Evolutionary conservation across 2,888 invertebrate genomes (phyloP).

Genomic region (Apoda limacodes): DNA sequence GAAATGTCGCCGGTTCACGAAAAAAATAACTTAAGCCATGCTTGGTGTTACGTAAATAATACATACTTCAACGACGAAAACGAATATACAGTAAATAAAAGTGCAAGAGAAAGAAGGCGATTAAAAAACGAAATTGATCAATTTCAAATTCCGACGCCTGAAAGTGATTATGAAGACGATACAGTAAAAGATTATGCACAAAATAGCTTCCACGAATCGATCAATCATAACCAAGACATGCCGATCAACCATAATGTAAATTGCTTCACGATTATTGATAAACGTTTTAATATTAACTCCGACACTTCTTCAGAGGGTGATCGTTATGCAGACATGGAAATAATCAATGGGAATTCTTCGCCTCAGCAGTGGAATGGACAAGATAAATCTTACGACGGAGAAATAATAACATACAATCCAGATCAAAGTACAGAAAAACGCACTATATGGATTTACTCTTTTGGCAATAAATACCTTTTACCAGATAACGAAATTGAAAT

Average conservation of each 20-base stretch:
- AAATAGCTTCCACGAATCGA: slow-evolving; percentile 7
- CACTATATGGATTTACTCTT: slow-evolving; percentile 50
- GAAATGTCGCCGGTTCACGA: slow-evolving; percentile 5
- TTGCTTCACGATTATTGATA: slow-evolving; percentile 34
- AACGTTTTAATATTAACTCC: slow-evolving; percentile 24
- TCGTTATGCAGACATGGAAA: slow-evolving; percentile 22
- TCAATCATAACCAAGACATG: slow-evolving; percentile 8
- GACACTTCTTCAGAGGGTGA: slow-evolving; percentile 32
- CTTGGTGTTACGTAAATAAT: slow-evolving; percentile 28
- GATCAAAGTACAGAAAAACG: slow-evolving; percentile 28
- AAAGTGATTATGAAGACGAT: slow-evolving; percentile 5
- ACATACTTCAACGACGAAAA: too few relatives aligned
- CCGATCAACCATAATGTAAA: slow-evolving; percentile 12
- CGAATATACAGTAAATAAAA: slow-evolving; percentile 26
- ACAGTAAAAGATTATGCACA: slow-evolving; percentile 2
- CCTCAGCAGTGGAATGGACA: slow-evolving; percentile 19
- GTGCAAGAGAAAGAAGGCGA: slow-evolving; percentile 31
- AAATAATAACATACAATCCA: slow-evolving; percentile 25
- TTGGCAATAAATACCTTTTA: slow-evolving; percentile 38
- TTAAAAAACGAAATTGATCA: slow-evolving; percentile 18
- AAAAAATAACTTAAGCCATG: slow-evolving; percentile 20
- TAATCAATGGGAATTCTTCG: slow-evolving; percentile 21
- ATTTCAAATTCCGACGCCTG: too few relatives aligned
- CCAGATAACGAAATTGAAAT: slow-evolving; percentile 31
- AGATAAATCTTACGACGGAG: slow-evolving; percentile 23